Conservation (phyloP, 2,113 vertebrate genomes). For the Tor tambroides region DNA sequence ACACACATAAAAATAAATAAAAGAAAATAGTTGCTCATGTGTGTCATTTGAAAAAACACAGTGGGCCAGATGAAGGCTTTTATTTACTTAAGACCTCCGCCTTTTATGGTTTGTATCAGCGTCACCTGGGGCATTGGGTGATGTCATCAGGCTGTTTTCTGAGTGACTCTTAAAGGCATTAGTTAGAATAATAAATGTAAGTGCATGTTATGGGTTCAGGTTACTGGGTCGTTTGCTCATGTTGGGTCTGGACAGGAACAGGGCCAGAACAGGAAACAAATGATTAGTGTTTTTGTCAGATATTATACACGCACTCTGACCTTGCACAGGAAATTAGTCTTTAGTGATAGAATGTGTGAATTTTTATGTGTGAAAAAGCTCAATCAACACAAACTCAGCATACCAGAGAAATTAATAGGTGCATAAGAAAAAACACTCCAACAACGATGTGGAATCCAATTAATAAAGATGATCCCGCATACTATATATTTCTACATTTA, state of each 20-base stretch:
- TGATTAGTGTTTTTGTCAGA: conserved; percentile 6
- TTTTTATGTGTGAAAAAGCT: conserved; percentile 10
- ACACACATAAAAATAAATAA: not conserved
- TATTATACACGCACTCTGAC: not conserved
- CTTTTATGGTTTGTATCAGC: conserved; percentile 14
- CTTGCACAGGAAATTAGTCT: conserved; percentile 13
- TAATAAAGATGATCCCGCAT: no score
- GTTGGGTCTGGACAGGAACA: conserved; percentile 21
- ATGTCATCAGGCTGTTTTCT: conserved; percentile 27
- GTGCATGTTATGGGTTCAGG: conserved; percentile 1
- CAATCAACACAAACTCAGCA: no score
- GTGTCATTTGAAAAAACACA: not conserved
- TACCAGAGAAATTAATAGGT: no score
- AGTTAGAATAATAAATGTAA: conserved; percentile 42
- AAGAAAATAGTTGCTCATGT: conserved; percentile 34
- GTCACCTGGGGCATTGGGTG: not conserved
- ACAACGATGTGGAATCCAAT: no score
- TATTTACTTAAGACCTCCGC: not conserved
- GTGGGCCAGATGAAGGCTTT: not conserved
- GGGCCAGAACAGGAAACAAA: conserved; percentile 39
- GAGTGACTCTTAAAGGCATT: conserved; percentile 15
- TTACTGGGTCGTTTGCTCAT: conserved; percentile 36
- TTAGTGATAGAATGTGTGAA: not conserved
- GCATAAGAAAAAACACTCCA: no score
- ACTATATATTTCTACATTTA: no score